Percentiles rank a stretch among this genome's conserved stretches.
These are phyloP conservation scores for Xylophagus ater DNA, from an alignment of 2,888 invertebrate species.

Conservation along the genomic window DNA sequence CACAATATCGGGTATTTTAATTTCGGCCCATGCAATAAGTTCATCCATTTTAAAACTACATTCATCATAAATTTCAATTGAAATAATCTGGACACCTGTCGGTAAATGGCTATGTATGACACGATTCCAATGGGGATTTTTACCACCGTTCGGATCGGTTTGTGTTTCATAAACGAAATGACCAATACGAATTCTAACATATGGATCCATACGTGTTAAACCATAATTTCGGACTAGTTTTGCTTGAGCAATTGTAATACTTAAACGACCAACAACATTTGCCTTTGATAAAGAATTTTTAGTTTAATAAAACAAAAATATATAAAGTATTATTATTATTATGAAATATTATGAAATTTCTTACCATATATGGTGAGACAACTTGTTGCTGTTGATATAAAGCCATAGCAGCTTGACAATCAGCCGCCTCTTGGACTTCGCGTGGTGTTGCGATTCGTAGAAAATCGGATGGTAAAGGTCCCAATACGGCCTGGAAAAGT, in stretches of 20 bases:
- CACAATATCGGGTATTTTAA: slow-evolving; percentile 74
- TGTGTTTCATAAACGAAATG: slow-evolving; percentile 94
- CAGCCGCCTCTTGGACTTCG: slow-evolving; percentile 26
- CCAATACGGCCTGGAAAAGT: slow-evolving; percentile 24
- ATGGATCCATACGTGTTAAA: slow-evolving; percentile 91
- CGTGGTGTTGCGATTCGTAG: slow-evolving; percentile 25
- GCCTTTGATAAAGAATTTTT: slow-evolving; percentile 20
- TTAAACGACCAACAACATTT: slow-evolving; percentile 52
- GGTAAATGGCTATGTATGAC: slow-evolving; percentile 70
- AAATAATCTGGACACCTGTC: slow-evolving; percentile 76
- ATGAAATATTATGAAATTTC: slow-evolving; percentile 1
- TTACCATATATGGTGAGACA: slow-evolving; percentile 25
- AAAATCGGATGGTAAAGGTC: slow-evolving; percentile 27
- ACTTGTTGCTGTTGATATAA: slow-evolving; percentile 27
- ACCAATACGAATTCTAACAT: slow-evolving; percentile 82
- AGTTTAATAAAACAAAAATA: neutral
- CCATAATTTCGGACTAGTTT: slow-evolving; percentile 92
- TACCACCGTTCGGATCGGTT: slow-evolving; percentile 88
- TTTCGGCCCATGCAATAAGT: slow-evolving; percentile 86
- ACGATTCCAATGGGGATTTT: slow-evolving; percentile 93
- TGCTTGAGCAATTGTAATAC: slow-evolving; percentile 80
- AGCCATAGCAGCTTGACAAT: slow-evolving; percentile 28
- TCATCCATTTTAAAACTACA: slow-evolving; percentile 95
- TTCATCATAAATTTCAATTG: slow-evolving; percentile 93
- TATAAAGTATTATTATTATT: no score